These are phyloP conservation scores for Lithophane ornitopus DNA, from an alignment of 2,888 invertebrate genomes.

Conservation along the genomic window DNA sequence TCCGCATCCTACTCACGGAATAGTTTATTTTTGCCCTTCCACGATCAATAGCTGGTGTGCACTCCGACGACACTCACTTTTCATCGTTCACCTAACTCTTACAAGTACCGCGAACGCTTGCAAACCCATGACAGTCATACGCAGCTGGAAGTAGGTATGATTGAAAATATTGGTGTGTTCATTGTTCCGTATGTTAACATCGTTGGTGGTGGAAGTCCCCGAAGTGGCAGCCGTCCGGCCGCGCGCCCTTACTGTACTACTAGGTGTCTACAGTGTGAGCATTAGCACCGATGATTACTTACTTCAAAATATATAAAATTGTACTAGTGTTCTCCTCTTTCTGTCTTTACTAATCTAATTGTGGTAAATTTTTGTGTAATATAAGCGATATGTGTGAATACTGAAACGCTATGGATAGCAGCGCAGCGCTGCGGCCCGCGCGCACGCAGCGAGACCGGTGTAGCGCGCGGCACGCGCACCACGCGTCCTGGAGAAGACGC, in stretches of 20 bases:
- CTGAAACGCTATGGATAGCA: slow-evolving; percentile 45
- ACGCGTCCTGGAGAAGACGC: slow-evolving; percentile 44
- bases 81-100: neutral
- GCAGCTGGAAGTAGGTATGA: slow-evolving; percentile 51
- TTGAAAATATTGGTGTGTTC: neutral
- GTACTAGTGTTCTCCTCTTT: slow-evolving; percentile 54
- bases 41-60: slow-evolving; percentile 8
- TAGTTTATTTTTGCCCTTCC: slow-evolving; percentile 36
- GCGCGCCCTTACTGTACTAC: slow-evolving; percentile 35
- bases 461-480: slow-evolving; percentile 11
- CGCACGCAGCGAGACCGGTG: slow-evolving; percentile 18
- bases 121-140: neutral
- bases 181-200: neutral
- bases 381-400: slow-evolving; percentile 27
- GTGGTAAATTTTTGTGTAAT: slow-evolving; percentile 49
- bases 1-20: neutral
- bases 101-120: neutral
- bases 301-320: slow-evolving; percentile 33
- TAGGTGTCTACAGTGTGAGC: slow-evolving; percentile 45
- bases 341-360: slow-evolving; percentile 47
- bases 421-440: slow-evolving; percentile 35
- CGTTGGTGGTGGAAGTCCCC: slow-evolving; percentile 3
- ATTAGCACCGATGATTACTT: slow-evolving; percentile 52
- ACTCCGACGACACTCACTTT: neutral
- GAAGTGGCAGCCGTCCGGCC: slow-evolving; percentile 56